Base-by-base conservation (phyloP, 2,888 invertebrate genomes). In the Synanthedon formicaeformis region DNA sequence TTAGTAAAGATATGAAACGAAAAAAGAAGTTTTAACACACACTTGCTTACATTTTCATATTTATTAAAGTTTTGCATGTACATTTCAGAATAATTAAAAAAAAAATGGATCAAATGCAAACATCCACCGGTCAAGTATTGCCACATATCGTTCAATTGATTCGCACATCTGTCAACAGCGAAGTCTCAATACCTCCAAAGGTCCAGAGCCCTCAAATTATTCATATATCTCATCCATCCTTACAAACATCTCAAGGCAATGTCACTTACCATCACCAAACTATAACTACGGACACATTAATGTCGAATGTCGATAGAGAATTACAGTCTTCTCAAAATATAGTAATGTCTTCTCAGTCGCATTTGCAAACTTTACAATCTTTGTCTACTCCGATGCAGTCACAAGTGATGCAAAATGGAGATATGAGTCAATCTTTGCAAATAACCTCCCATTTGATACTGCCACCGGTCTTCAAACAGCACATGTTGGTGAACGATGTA, bases 61-160 rank as follows among this genome's bases (percentile, higher is more conserved):
- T 41, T n/a, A 23, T 41, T 41, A 41, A 45, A 45, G 13, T 45
- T 45, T 12, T 23, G 5, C 5, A 23, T 23, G 23, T 23, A n/a
- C 8, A 14, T 49, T 49, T 49, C 23, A 49, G 49, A 11, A 18
- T 45, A 45, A 45, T 6, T 48, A 34, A 2, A 11, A 48, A n/a
- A 53, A 67, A 53, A 51, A 86, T 86, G 85, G 84, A 86, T 10
- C 81, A 78, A 55, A 64, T 84, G 49, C 84, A 80, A 58, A 64
- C 73, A 4, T 57, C 69, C 0, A 56, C 52, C 56, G 70, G 50
- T 53, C 58, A 13, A 61, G 65, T 54, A 50, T 72, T 83, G 54
- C 78, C 83, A 0, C 85, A 83, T 55, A 69, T 85, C 13, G 74
- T 85, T 3, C 85, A 82, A 60, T 4, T 45, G 14, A 45, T 45